Conservation (phyloP, 2,797 vertebrate genomes). For the Hylomyscus alleni region DNA sequence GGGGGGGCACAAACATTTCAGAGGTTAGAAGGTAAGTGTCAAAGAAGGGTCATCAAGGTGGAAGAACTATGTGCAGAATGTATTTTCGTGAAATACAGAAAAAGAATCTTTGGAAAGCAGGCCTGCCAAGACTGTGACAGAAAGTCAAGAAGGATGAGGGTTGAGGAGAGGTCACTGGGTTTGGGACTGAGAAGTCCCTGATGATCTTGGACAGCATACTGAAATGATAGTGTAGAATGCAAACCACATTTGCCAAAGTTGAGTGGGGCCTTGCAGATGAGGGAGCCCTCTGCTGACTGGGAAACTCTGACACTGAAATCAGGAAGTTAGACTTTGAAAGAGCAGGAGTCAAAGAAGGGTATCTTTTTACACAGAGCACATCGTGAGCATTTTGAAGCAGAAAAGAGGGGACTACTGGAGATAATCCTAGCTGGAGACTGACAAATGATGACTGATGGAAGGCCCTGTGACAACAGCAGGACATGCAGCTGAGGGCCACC, state of each 20-base stretch:
- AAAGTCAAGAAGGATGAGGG: neutral
- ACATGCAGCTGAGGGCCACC: neutral
- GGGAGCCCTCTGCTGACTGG: neutral
- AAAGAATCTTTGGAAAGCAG: slow-evolving; percentile 51
- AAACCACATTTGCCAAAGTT: neutral
- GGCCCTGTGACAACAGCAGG: too few species aligned
- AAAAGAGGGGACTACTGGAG: neutral
- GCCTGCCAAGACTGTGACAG: slow-evolving; percentile 55
- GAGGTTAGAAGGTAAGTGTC: neutral
- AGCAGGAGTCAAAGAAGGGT: neutral
- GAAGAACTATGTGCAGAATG: slow-evolving; percentile 7
- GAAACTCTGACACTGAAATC: neutral
- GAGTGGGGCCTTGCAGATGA: neutral
- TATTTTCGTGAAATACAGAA: slow-evolving; percentile 6
- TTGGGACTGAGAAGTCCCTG: slow-evolving; percentile 10
- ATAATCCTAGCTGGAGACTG: neutral
- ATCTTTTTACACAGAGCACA: neutral
- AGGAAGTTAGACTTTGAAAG: neutral
- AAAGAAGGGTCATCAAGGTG: neutral
- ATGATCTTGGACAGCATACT: slow-evolving; percentile 7
- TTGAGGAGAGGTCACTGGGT: neutral
- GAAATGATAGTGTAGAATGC: neutral
- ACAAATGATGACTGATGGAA: neutral
- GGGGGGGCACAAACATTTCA: too few species aligned
- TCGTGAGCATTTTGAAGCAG: neutral